Evolutionary conservation across 2,888 invertebrate genomes (phyloP).

Genomic region (Synergus gifuensis): DNA sequence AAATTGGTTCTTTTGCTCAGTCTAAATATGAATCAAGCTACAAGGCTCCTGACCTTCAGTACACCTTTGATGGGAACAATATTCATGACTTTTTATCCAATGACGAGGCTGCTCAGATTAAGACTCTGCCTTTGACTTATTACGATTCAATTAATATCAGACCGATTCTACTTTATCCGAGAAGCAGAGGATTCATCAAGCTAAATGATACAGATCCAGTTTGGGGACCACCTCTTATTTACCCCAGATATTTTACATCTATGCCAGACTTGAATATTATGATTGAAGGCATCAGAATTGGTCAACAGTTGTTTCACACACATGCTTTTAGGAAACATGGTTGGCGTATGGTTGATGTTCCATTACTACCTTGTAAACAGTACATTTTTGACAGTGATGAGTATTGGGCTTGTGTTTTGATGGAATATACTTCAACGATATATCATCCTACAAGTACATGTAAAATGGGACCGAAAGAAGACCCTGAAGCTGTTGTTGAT

Average conservation of each 20-base stretch:
- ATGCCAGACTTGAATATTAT: conserved; percentile 82
- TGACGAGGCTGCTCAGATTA: conserved; percentile 1
- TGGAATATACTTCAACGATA: conserved; percentile 85
- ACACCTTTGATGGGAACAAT: conserved; percentile 82
- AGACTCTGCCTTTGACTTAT: conserved; percentile 80
- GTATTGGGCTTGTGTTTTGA: conserved; percentile 84
- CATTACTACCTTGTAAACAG: conserved; percentile 81
- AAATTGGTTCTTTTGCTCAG: conserved; percentile 82
- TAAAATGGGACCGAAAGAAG: conserved; percentile 84
- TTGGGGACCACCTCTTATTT: conserved; percentile 85
- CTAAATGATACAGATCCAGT: conserved; percentile 86
- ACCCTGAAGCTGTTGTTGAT: conserved; percentile 83
- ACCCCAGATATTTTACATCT: conserved; percentile 84
- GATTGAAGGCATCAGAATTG: conserved; percentile 82
- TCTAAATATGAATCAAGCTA: conserved; percentile 78
- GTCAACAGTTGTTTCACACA: conserved; percentile 81
- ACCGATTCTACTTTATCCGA: conserved; percentile 82
- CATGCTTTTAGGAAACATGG: conserved; percentile 81
- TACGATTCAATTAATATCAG: conserved; percentile 82
- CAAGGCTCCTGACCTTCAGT: conserved; percentile 83
- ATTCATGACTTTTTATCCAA: conserved; percentile 80
- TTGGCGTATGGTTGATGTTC: conserved; percentile 80
- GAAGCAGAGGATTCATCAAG: conserved; percentile 82
- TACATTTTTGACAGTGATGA: conserved; percentile 82
- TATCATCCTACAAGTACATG: conserved; percentile 85